These are phyloP conservation scores for Callyntrura guangdongensis DNA, from an alignment of 2,888 invertebrate genomes.

Conservation along the genomic window DNA sequence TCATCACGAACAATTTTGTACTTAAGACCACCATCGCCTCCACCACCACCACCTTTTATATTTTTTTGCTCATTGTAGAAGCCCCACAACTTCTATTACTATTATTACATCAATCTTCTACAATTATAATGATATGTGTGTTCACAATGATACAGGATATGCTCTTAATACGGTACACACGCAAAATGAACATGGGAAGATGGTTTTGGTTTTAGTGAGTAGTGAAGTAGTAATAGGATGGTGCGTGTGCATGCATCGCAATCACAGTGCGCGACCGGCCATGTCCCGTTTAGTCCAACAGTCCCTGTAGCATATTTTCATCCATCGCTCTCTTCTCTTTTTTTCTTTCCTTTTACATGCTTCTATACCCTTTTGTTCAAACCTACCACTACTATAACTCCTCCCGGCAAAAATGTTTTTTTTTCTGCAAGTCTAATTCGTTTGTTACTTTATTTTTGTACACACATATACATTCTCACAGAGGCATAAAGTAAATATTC, in stretches of 20 bases:
- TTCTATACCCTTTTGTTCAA: neutral
- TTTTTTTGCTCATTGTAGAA: constrained; percentile 14
- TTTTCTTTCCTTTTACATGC: neutral
- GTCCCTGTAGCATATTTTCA: constrained; percentile 76
- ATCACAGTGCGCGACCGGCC: constrained; percentile 69
- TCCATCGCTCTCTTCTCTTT: too few species aligned
- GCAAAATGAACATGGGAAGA: constrained; percentile 51
- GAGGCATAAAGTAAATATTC: too few species aligned
- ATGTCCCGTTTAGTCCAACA: constrained; percentile 72
- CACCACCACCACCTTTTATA: constrained; percentile 2
- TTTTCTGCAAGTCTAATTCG: constrained; percentile 16
- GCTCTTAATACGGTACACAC: constrained; percentile 75
- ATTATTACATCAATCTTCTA: constrained; percentile 18
- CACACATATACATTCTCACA: too few species aligned
- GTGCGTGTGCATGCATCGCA: constrained; percentile 57
- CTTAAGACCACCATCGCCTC: neutral
- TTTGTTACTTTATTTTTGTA: too few species aligned
- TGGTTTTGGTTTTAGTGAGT: constrained; percentile 30
- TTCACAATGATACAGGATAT: constrained; percentile 73
- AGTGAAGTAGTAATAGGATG: constrained; percentile 1
- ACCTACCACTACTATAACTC: too few species aligned
- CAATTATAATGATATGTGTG: constrained; percentile 22
- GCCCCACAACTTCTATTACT: neutral
- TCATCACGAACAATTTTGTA: too few species aligned
- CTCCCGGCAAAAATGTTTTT: neutral